phyloP scores from a whole-genome alignment of 2,797 vertebrate genomes.

The Fringilla coelebs region DNA sequence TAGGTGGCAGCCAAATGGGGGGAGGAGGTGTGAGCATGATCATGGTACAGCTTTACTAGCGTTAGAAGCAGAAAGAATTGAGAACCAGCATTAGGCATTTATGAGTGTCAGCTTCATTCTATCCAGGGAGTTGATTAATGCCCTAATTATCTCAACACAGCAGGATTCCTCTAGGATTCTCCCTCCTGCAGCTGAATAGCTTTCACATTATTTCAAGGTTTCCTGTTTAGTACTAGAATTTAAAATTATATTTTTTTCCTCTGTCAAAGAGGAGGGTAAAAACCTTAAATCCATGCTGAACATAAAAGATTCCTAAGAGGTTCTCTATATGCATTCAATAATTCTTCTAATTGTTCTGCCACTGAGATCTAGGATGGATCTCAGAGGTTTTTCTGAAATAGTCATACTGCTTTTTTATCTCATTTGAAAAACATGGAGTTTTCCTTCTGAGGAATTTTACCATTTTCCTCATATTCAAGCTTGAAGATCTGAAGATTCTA shows the following conservation, averaged over 20 bases:
- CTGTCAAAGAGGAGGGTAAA: background rate
- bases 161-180: slow-evolving; percentile 35
- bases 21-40: fast-evolving
- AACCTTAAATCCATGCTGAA: background rate
- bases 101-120: background rate
- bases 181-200: slow-evolving; percentile 23
- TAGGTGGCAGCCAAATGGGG: background rate
- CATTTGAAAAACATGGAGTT: background rate
- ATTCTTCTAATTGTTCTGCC: background rate
- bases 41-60: background rate
- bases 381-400: background rate
- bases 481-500: background rate
- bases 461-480: background rate
- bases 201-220: slow-evolving; percentile 39
- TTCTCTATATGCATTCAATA: background rate
- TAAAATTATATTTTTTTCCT: background rate
- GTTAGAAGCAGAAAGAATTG: background rate
- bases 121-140: slow-evolving; percentile 53
- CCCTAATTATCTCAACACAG: slow-evolving; percentile 53
- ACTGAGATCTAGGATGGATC: background rate
- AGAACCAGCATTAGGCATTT: background rate
- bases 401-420: background rate
- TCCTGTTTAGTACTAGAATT: slow-evolving; percentile 10
- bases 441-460: background rate
- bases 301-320: background rate